Base-by-base conservation (phyloP, 2,113 vertebrate genomes). In the Vulpes ferrilata region DNA sequence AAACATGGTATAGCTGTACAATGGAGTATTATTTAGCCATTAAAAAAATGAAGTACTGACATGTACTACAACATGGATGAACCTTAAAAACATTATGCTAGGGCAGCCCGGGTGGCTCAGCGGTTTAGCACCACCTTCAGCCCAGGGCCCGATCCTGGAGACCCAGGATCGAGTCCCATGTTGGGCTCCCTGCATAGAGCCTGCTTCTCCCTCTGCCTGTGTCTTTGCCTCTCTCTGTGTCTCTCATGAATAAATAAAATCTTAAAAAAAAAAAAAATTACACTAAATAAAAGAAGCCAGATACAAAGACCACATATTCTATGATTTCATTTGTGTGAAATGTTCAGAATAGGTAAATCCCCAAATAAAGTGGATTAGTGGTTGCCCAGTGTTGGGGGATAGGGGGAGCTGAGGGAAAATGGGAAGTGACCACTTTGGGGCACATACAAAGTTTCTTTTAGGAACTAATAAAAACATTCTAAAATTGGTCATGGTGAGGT, bases 221-320 rank as follows among this genome's bases (percentile, higher is more conserved):
- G 43, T 43, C 43, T 43, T 7, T 43, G 43, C 43, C 43, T 43
- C 43, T 43, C 43, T 43, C 43, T 7, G 43, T 43, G 43, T 43
- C 43, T 43, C 43, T 43, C 43, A 7, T 43, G 6, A 43, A 43
- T 43, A 7, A 43, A 43, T 43, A 43, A 43, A 43, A 43, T 43
- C 43, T 43, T 43, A 43, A 43, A 43, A 43, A 43, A 43, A 43
- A 88, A 88, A 94, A 90, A 92, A 35, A 88, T 23, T 20, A 69
- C 20, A 7, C 30, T 76, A 83, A 92, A 16, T 51, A 38, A 95
- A 96, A 93, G 74, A 79, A 83, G 25, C 7, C 65, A 96, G 32
- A 93, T 12, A 86, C 80, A 80, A 76, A 82, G 35, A 88, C 60
- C 22, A 96, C 48, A 86, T 64, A 93, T 4, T 76, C 67, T 95